Base-by-base conservation (phyloP, 2,113 vertebrate genomes). In the Monarcha castaneiventris region DNA sequence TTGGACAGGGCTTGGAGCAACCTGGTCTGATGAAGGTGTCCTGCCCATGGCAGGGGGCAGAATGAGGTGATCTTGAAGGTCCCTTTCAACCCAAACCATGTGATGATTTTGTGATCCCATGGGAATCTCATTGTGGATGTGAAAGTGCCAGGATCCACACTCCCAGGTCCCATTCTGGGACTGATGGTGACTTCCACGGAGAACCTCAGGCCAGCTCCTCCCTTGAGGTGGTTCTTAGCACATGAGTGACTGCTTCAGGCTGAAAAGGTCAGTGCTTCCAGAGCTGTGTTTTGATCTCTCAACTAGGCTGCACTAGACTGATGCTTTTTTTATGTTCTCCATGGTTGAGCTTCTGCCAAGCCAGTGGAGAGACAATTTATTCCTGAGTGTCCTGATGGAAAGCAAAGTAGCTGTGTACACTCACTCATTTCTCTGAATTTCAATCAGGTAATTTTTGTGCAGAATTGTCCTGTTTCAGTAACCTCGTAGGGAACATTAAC, bases 361-460 rank as follows among this genome's bases (percentile, higher is more conserved):
- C 52, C 82, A 78, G 72, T 25, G 22, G 48, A 86, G 82, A 66
- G 44, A 48, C 30, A 71, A 78, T 93, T 96, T 94, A 93, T 90
- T 94, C 62, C 68, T 25, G 68, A 93, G 76, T 37, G 61, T 74
- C 56, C 75, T 86, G 64, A 61, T 95, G 83, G 68, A 94, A 88
- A 64, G 75, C 83, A 55, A 64, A 96, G 87, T 86, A 74, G 22
- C 76, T 73, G 32, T 2, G 1, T 85, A 37, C 25, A 2, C 46
- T 67, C 84, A 43, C 48, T 91, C 43, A 7, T 93, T 96, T 96
- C 83, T 88, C 68, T 95, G 85, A 86, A 80, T 94, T 91, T 89
- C 78, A 72, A 16, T 83, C 89, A 90, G 82, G 39, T 91, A 63
- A 63, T 81, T 74, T 88, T 75, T 81, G 76, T 81, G 56, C 83